phyloP scores from a whole-genome alignment of 2,113 vertebrate genomes.

The Pimephales promelas region DNA sequence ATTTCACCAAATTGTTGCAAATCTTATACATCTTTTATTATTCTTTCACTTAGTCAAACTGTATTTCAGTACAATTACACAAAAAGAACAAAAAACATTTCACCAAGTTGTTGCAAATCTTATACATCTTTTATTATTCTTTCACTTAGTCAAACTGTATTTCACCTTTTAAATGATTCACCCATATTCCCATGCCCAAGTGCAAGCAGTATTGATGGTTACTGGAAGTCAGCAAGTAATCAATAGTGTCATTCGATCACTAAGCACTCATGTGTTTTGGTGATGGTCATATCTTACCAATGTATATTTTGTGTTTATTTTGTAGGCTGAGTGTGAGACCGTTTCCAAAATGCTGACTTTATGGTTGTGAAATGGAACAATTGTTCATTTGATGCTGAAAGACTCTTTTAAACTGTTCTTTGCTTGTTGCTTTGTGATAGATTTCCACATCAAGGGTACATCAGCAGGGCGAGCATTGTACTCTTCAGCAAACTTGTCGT shows the following conservation, averaged over 20 bases:
- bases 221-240: neutral
- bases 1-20: too few relatives aligned
- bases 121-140: too few relatives aligned
- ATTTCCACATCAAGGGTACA: constrained; percentile 63
- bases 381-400: constrained; percentile 59
- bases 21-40: too few relatives aligned
- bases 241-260: neutral
- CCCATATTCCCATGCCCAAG: too few relatives aligned
- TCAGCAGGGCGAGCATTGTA: constrained; percentile 52
- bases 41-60: too few relatives aligned
- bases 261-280: neutral
- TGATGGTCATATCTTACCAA: neutral
- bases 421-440: constrained; percentile 48
- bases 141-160: too few relatives aligned
- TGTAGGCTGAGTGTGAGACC: neutral
- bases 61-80: too few relatives aligned
- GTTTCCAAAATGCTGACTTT: neutral
- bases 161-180: too few relatives aligned
- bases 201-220: too few relatives aligned
- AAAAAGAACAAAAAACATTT: too few relatives aligned
- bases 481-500: constrained; percentile 49
- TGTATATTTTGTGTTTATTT: neutral
- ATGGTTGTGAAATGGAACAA: neutral
- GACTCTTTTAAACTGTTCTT: constrained; percentile 61
- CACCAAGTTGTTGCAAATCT: too few relatives aligned